Evolutionary conservation across 2,797 vertebrate species (phyloP).

Genomic region (Clarias fuscus): DNA sequence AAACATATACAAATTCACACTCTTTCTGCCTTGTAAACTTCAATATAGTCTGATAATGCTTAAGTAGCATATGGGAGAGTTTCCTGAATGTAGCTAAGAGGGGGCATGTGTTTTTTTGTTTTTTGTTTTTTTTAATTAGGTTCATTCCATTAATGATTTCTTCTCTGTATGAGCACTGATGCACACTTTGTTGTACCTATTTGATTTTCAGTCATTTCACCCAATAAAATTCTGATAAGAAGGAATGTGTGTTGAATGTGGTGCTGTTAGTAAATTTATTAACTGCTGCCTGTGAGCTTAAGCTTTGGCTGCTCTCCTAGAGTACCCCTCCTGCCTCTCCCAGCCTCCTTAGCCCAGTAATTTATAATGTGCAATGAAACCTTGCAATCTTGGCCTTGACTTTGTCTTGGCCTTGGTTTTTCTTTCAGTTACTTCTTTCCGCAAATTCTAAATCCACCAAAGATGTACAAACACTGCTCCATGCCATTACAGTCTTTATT

Average conservation of each 20-base stretch:
- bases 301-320: slow-evolving; percentile 67
- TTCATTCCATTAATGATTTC: neutral
- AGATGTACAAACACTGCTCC: neutral
- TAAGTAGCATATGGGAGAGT: neutral
- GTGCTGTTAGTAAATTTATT: slow-evolving; percentile 53
- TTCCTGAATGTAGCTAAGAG: neutral
- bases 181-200: neutral
- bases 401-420: neutral
- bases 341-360: neutral
- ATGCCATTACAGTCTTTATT: neutral
- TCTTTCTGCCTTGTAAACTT: neutral
- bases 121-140: neutral
- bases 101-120: neutral
- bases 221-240: too few relatives aligned
- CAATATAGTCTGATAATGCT: neutral
- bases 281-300: slow-evolving; percentile 45
- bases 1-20: too few relatives aligned
- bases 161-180: neutral
- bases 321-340: slow-evolving; percentile 40
- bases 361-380: neutral
- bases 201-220: neutral
- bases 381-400: neutral
- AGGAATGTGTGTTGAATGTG: slow-evolving; percentile 79
- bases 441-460: neutral
- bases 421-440: neutral